Evolutionary conservation across 2,888 invertebrate species (phyloP).

Genomic region (Dione juno): DNA sequence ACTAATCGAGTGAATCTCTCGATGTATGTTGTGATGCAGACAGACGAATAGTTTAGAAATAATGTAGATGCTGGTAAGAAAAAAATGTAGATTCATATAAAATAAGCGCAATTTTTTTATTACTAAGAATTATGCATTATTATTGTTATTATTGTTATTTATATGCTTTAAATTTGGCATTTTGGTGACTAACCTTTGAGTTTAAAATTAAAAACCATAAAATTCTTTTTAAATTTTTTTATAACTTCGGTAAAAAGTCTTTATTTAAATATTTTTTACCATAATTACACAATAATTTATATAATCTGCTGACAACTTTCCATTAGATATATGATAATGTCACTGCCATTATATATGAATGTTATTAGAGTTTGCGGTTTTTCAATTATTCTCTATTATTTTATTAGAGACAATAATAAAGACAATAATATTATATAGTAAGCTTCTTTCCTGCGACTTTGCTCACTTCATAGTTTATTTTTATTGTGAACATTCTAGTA

Average conservation of each 20-base stretch:
- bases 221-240: background rate
- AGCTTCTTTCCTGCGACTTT: background rate
- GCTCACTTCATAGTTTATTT: background rate
- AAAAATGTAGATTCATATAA: background rate
- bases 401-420: background rate
- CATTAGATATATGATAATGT: background rate
- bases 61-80: background rate
- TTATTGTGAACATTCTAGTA: too few relatives aligned
- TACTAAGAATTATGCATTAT: background rate
- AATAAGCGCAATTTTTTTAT: background rate
- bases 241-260: background rate
- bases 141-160: background rate
- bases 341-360: background rate
- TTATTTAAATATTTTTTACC: background rate
- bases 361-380: background rate
- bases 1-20: conserved; percentile 10
- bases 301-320: background rate
- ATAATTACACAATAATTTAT: background rate
- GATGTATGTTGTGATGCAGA: background rate
- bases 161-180: background rate
- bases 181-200: conserved; percentile 1
- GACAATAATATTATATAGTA: conserved; percentile 9
- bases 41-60: background rate
- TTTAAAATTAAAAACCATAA: background rate
- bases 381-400: background rate